A percentile compares a stretch with the other conserved stretches of the same genome.
phyloP scores from a whole-genome alignment of 2,888 invertebrate genomes.

The Leptopilina syphax region DNA sequence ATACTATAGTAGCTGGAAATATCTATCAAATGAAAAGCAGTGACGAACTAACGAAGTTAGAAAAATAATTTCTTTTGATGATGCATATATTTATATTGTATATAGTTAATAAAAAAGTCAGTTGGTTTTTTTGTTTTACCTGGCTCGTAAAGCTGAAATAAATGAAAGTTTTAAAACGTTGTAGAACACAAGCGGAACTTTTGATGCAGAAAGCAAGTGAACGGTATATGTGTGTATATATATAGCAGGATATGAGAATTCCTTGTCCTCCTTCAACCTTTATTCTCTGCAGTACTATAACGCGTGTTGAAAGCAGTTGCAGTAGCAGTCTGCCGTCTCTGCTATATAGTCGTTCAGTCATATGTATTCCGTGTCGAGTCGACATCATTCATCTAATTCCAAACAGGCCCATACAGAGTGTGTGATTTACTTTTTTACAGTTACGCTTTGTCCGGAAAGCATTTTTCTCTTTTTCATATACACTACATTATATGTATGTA shows the following conservation, averaged over 20 bases:
- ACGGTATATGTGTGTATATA: neutral
- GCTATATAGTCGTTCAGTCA: slow-evolving; percentile 22
- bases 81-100: no score
- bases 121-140: neutral
- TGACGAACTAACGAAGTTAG: no score
- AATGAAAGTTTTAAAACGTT: slow-evolving; percentile 19
- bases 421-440: slow-evolving; percentile 19
- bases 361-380: slow-evolving; percentile 30
- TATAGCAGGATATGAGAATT: slow-evolving; percentile 37
- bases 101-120: neutral
- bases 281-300: slow-evolving; percentile 22
- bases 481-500: neutral
- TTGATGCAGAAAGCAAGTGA: slow-evolving; percentile 31
- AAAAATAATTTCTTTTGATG: no score
- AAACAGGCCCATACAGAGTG: neutral
- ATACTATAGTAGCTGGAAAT: no score
- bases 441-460: slow-evolving; percentile 4
- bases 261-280: slow-evolving; percentile 39
- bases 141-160: slow-evolving; percentile 16
- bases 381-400: slow-evolving; percentile 27
- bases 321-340: slow-evolving; percentile 14
- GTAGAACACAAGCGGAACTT: slow-evolving; percentile 18
- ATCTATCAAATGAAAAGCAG: no score
- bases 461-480: neutral
- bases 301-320: slow-evolving; percentile 15